Conservation (phyloP, 53 echinoderm and acorn worm species). For the Paelopatides confundens region DNA sequence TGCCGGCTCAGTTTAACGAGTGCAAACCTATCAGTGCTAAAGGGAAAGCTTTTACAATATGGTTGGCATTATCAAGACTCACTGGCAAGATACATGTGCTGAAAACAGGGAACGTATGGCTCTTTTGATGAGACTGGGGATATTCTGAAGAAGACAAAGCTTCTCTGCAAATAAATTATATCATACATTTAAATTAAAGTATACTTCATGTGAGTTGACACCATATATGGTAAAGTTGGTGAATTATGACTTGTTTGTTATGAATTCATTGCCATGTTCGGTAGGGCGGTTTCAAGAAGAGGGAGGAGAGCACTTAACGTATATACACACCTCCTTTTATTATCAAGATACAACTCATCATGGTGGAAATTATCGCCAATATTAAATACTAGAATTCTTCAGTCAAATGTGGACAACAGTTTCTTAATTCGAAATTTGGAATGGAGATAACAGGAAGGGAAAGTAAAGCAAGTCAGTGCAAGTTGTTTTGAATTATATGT, state of each 20-base stretch:
- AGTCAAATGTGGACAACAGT: too few relatives aligned
- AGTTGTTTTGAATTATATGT: too few relatives aligned
- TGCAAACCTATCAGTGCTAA: background rate
- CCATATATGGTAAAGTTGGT: conserved; percentile 77
- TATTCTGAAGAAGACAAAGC: background rate
- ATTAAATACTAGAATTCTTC: too few relatives aligned
- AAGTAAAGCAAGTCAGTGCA: too few relatives aligned
- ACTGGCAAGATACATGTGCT: background rate
- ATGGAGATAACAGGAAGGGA: too few relatives aligned
- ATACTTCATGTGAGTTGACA: conserved; percentile 56
- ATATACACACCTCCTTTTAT: too few relatives aligned
- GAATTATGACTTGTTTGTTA: conserved; percentile 53
- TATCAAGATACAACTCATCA: too few relatives aligned
- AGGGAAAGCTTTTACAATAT: background rate
- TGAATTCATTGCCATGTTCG: conserved; percentile 49
- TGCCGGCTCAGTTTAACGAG: background rate
- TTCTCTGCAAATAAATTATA: conserved; percentile 64
- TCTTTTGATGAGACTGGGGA: background rate
- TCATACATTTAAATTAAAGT: conserved; percentile 58
- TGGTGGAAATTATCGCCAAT: too few relatives aligned
- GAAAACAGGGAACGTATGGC: conserved; percentile 17
- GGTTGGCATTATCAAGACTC: background rate
- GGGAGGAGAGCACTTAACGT: conserved; percentile 78
- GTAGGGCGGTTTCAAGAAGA: conserved; percentile 68
- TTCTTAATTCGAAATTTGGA: too few relatives aligned